Conservation (phyloP, 92 coral and sea anemone genomes). For the Porites lobata region DNA sequence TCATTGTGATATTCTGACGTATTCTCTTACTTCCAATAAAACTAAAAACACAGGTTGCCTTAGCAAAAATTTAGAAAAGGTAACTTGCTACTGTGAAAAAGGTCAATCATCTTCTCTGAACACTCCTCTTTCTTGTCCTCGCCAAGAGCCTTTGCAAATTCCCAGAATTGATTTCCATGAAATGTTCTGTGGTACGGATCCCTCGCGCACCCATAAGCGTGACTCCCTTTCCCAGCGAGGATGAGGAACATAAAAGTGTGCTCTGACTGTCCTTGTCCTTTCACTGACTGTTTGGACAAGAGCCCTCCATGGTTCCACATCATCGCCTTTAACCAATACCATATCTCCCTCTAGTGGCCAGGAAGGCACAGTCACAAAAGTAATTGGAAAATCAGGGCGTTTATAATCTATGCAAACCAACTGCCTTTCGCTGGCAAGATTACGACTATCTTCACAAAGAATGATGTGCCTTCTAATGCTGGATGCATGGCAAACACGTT, state of each 20-base stretch:
- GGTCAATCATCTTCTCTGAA: neutral
- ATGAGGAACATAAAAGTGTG: constrained; percentile 40
- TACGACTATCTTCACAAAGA: constrained; percentile 20
- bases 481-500: constrained; percentile 21
- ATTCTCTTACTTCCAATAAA: too few relatives aligned
- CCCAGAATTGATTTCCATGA: constrained; percentile 29
- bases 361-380: constrained; percentile 32
- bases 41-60: neutral
- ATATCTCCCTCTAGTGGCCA: constrained; percentile 51
- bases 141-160: constrained; percentile 28
- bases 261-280: constrained; percentile 15
- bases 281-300: constrained; percentile 11
- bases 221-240: constrained; percentile 43
- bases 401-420: constrained; percentile 27
- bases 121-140: constrained; percentile 11
- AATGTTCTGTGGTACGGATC: constrained; percentile 13
- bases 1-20: too few relatives aligned
- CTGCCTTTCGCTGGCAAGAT: constrained; percentile 2
- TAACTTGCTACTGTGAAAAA: neutral
- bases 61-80: constrained; percentile 4
- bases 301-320: constrained; percentile 46
- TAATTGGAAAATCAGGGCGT: constrained; percentile 34
- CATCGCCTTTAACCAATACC: constrained; percentile 44
- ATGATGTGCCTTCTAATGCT: constrained; percentile 32
- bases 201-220: constrained; percentile 46